Base-by-base conservation (phyloP, 2,113 vertebrate species). In the Lophochroa leadbeateri region DNA sequence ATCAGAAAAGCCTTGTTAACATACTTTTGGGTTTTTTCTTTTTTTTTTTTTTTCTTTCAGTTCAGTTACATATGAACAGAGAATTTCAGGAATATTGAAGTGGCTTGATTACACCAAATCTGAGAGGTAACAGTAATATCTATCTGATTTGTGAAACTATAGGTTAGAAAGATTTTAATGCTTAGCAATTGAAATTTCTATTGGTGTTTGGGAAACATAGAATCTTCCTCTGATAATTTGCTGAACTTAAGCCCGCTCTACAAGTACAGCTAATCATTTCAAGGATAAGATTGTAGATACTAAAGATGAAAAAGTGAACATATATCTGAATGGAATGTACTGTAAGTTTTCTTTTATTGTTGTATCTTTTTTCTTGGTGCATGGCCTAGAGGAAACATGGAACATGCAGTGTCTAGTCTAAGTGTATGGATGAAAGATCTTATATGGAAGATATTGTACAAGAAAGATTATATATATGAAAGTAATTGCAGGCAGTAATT, bases 31-130 rank as follows among this genome's bases (percentile, higher is more conserved):
- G 6, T 23, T 64, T 21, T 58, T 58, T 58, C 57, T n/a, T 58
- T 17, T 17, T 4, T 27, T 37, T 37, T 82, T 33, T 49, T 67
- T 67, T 28, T 37, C 74, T 80, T 86, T 13, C 70, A 98, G 98
- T 11, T 96, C 93, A 0, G 3, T 97, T 74, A 3, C 57, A 14
- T 98, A 95, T 85, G 97, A 97, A 94, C 9, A 94, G 33, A 98
- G 98, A 82, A 93, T 98, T 88, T 92, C 75, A 61, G 84, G 89
- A 35, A 3, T 98, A 86, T 52, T 98, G 72, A 68, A 97, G 15
- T 98, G 98, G 98, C 90, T 98, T 77, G 98, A 98, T 94, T 89
- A 98, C 24, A 75, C 94, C 75, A 95, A 97, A 27, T 37, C 96
- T 82, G 33, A 98, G 53, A 98, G 98, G 98, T 98, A 98, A 95